phyloP scores from a whole-genome alignment of 2,888 invertebrate species.

The Mactromeris polynyma region DNA sequence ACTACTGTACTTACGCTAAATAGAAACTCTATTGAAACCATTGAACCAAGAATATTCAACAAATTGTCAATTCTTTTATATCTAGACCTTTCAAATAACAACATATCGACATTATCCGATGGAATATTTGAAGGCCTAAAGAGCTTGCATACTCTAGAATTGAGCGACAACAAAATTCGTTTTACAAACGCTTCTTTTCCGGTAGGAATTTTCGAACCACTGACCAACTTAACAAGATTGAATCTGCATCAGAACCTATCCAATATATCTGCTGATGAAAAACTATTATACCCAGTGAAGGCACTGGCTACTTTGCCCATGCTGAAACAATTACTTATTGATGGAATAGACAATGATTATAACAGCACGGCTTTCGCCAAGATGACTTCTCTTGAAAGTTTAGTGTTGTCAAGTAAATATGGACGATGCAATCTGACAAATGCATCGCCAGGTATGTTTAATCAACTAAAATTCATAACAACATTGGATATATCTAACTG shows the following conservation, averaged over 20 bases:
- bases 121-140: conserved; percentile 28
- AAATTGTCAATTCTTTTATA: conserved; percentile 17
- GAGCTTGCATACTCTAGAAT: conserved; percentile 24
- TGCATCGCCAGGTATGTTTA: conserved; percentile 6
- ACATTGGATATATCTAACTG: conserved; percentile 19
- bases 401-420: not conserved
- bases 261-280: not conserved
- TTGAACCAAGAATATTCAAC: conserved; percentile 22
- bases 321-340: conserved; percentile 25
- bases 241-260: conserved; percentile 14
- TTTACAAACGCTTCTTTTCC: not conserved
- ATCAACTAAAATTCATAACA: not conserved
- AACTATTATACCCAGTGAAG: not conserved
- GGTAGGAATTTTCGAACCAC: not conserved
- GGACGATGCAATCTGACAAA: conserved; percentile 19
- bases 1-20: conserved; percentile 31
- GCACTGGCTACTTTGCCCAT: not conserved
- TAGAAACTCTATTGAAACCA: conserved; percentile 15
- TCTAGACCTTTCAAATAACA: conserved; percentile 41
- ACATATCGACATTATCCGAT: not conserved
- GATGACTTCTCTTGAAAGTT: not conserved
- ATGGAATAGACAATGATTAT: conserved; percentile 21
- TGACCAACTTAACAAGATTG: conserved; percentile 8
- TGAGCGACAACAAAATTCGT: conserved; percentile 16
- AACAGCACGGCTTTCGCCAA: not conserved